Evolutionary conservation across 2,888 invertebrate species (phyloP).

Genomic region (Spisula subtruncata): DNA sequence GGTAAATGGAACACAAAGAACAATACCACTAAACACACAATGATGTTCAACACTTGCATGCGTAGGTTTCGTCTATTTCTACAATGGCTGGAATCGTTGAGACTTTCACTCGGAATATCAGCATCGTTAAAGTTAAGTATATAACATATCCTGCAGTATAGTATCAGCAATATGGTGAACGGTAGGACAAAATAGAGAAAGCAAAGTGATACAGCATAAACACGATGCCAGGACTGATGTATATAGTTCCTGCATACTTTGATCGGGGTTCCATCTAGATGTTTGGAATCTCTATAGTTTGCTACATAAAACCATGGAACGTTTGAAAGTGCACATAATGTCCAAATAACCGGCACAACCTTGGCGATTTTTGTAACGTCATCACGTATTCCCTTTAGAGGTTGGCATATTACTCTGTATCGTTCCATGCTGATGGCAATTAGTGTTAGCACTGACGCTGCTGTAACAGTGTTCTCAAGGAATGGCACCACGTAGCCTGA

Average conservation of each 20-base stretch:
- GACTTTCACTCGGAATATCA: slow-evolving; percentile 6
- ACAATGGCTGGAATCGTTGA: slow-evolving; percentile 18
- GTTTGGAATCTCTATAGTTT: slow-evolving; percentile 59
- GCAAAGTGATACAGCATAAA: slow-evolving; percentile 61
- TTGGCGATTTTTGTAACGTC: slow-evolving; percentile 51
- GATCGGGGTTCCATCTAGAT: slow-evolving; percentile 76
- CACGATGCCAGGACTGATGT: slow-evolving; percentile 58
- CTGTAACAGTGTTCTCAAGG: slow-evolving; percentile 96
- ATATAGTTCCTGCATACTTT: slow-evolving; percentile 74
- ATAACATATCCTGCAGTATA: slow-evolving; percentile 64
- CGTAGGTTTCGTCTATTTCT: slow-evolving; percentile 31
- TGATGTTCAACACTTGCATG: slow-evolving; percentile 64
- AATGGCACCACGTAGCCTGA: slow-evolving; percentile 97
- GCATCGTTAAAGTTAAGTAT: slow-evolving; percentile 30
- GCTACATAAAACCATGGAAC: slow-evolving; percentile 87
- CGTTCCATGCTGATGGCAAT: slow-evolving; percentile 97
- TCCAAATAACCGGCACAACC: slow-evolving; percentile 71
- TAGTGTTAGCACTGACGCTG: slow-evolving; percentile 97
- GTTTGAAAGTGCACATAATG: slow-evolving; percentile 82
- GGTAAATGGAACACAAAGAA: slow-evolving; percentile 71
- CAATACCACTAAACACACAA: slow-evolving; percentile 57
- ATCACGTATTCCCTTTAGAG: slow-evolving; percentile 90
- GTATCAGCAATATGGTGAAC: slow-evolving; percentile 58
- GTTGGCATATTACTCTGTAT: slow-evolving; percentile 96
- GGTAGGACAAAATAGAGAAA: slow-evolving; percentile 68